A percentile compares a stretch with the other conserved stretches of the same genome.
Evolutionary conservation across 2,113 vertebrate genomes (phyloP).

Genomic region (Lophura nycthemera): DNA sequence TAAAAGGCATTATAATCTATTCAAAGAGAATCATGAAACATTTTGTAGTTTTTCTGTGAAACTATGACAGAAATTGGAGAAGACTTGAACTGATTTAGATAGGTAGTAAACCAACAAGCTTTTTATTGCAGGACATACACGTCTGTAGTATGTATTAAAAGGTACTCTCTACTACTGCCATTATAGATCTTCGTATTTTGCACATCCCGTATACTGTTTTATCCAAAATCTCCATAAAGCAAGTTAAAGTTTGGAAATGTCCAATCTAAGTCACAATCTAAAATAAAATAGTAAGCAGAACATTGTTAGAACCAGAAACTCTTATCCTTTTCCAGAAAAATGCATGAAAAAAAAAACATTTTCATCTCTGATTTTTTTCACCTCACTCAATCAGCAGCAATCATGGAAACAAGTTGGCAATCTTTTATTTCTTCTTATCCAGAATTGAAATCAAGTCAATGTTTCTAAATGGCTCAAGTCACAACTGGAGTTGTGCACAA

Average conservation of each 20-base stretch:
- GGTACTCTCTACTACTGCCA: neutral
- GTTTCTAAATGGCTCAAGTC: neutral
- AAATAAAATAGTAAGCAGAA: constrained; percentile 19
- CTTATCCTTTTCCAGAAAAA: neutral
- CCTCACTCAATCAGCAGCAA: neutral
- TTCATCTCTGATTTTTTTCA: constrained; percentile 26
- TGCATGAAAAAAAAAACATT: constrained; percentile 7
- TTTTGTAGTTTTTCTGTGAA: neutral
- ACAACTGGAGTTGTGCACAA: neutral
- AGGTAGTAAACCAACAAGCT: neutral
- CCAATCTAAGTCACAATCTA: neutral
- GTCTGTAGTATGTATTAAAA: neutral
- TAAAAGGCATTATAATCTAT: neutral
- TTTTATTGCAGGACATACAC: neutral
- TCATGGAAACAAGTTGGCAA: neutral
- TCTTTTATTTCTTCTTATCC: constrained; percentile 5
- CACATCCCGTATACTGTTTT: neutral
- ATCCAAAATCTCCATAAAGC: neutral
- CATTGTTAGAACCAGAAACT: neutral
- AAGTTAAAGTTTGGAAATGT: neutral
- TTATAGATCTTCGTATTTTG: neutral
- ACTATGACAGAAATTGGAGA: neutral
- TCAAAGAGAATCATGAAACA: neutral
- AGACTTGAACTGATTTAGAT: neutral
- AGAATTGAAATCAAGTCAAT: neutral